Conservation (phyloP, 2,797 vertebrate genomes). For the Poecilia picta region DNA sequence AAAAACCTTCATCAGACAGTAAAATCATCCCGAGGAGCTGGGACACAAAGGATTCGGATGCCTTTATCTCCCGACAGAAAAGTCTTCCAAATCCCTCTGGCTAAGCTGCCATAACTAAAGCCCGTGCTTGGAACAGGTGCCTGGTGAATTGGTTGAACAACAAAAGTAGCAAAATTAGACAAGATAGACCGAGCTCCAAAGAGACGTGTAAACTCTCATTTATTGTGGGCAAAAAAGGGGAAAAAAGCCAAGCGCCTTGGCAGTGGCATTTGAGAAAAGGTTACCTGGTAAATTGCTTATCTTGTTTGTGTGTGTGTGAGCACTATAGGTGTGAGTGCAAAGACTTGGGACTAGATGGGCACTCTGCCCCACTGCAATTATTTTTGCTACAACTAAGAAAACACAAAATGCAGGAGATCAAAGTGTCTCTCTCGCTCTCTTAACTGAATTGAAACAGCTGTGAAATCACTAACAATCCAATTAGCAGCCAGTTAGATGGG, state of each 20-base stretch:
- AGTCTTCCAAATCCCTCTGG: constrained; percentile 59
- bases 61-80: constrained; percentile 67
- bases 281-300: constrained; percentile 56
- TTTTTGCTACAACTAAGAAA: constrained; percentile 52
- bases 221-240: constrained; percentile 39
- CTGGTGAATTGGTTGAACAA: constrained; percentile 57
- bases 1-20: constrained; percentile 56
- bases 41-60: constrained; percentile 66
- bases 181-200: constrained; percentile 28
- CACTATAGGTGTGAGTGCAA: constrained; percentile 1
- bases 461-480: constrained; percentile 39
- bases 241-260: constrained; percentile 48
- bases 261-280: constrained; percentile 68
- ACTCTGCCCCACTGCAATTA: constrained; percentile 48
- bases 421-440: constrained; percentile 18
- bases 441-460: constrained; percentile 36
- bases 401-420: constrained; percentile 36
- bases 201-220: constrained; percentile 40
- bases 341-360: constrained; percentile 30
- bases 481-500: constrained; percentile 30
- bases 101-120: constrained; percentile 73
- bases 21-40: constrained; percentile 59
- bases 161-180: constrained; percentile 52
- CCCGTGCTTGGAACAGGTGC: constrained; percentile 51
- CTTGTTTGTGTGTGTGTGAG: constrained; percentile 31